phyloP scores from a whole-genome alignment of 2,797 vertebrate genomes.

The Eurystomus glaucurus region DNA sequence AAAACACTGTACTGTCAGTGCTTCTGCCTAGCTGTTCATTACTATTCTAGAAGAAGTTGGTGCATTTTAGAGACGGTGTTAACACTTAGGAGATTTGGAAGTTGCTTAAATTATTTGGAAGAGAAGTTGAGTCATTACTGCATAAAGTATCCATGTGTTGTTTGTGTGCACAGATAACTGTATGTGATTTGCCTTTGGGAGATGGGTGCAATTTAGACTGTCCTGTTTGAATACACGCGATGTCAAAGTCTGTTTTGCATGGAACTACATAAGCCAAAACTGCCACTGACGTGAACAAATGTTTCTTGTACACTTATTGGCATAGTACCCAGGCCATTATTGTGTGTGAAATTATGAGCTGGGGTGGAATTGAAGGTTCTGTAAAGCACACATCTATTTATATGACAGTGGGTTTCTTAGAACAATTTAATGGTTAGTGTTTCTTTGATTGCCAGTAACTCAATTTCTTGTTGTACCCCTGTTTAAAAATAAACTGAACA shows the following conservation, averaged over 20 bases:
- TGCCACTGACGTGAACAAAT: not conserved
- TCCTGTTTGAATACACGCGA: not conserved
- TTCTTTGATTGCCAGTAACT: slow-evolving; percentile 10
- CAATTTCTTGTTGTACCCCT: not conserved
- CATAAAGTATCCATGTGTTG: not conserved
- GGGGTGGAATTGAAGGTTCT: not conserved
- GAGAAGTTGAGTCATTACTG: slow-evolving; percentile 21
- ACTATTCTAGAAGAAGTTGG: slow-evolving; percentile 18
- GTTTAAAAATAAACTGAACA: not conserved
- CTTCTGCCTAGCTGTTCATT: slow-evolving; percentile 41
- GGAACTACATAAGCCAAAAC: not conserved
- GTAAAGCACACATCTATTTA: not conserved
- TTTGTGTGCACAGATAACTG: not conserved
- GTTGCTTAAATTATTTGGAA: slow-evolving; percentile 43
- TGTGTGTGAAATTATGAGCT: not conserved
- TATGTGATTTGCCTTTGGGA: slow-evolving; percentile 8
- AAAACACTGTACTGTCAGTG: slow-evolving; percentile 36
- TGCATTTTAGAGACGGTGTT: slow-evolving; percentile 10
- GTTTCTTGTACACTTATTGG: not conserved
- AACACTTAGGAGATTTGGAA: slow-evolving; percentile 21
- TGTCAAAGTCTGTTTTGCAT: slow-evolving; percentile 18
- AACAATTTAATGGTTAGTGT: not conserved
- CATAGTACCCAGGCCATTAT: not conserved
- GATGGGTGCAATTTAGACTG: not conserved
- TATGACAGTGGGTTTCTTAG: not conserved